phyloP scores from a whole-genome alignment of 2,113 vertebrate genomes.

The Callocephalon fimbriatum region DNA sequence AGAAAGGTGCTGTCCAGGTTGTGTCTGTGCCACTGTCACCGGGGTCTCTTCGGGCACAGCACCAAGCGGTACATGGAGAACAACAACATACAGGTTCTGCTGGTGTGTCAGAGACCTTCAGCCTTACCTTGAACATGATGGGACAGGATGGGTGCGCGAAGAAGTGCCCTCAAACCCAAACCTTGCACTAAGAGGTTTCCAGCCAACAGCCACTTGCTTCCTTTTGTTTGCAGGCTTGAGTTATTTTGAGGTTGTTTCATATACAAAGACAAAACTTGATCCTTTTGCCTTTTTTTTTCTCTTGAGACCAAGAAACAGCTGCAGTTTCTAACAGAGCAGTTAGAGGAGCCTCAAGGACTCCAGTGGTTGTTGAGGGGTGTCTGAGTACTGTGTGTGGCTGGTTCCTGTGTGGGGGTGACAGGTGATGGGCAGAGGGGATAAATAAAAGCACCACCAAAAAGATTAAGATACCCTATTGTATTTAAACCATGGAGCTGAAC shows the following conservation, averaged over 20 bases:
- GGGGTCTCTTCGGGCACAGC: neutral
- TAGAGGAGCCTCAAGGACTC: neutral
- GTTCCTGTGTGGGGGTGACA: rapidly evolving
- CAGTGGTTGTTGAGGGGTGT: neutral
- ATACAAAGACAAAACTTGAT: neutral
- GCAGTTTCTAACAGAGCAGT: neutral
- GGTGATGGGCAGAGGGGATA: neutral
- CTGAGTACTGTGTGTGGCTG: rapidly evolving
- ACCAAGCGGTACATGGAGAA: rapidly evolving
- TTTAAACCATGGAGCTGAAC: neutral
- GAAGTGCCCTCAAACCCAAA: neutral
- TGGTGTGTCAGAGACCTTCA: neutral
- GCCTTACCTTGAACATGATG: rapidly evolving
- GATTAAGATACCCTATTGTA: neutral
- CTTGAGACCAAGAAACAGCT: neutral
- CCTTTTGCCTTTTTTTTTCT: neutral
- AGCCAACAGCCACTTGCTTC: neutral
- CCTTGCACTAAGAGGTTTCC: neutral
- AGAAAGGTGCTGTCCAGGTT: neutral
- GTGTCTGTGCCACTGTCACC: neutral
- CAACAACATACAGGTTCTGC: rapidly evolving
- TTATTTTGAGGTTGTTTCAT: neutral
- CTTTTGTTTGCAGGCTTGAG: neutral
- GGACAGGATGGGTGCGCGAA: neutral
- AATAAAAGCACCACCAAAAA: neutral